phyloP scores from a whole-genome alignment of 1,140 invertebrate genomes.

The Lutraria rhynchaena region DNA sequence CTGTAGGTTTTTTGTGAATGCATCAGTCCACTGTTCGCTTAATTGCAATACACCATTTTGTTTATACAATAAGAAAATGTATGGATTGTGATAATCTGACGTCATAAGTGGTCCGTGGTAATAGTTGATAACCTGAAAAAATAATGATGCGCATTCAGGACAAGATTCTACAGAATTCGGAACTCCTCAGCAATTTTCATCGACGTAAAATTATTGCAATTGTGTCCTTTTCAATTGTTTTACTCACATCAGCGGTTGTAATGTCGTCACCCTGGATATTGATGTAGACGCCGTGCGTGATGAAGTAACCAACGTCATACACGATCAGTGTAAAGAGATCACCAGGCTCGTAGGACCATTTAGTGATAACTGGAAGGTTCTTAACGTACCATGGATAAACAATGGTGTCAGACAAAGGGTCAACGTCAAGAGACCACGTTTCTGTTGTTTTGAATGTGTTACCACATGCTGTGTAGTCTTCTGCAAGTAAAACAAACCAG shows the following conservation, averaged over 20 bases:
- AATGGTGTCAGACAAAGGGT: slow-evolving; percentile 53
- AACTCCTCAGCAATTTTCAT: too few species aligned
- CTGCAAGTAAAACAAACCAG: too few species aligned
- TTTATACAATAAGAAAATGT: slow-evolving; percentile 63
- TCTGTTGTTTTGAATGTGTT: slow-evolving; percentile 43
- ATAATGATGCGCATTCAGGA: too few species aligned
- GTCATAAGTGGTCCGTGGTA: slow-evolving; percentile 64
- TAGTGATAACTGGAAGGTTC: neutral
- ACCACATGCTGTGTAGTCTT: slow-evolving; percentile 60
- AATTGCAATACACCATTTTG: slow-evolving; percentile 49
- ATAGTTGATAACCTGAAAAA: slow-evolving; percentile 45
- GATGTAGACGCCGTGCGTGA: slow-evolving; percentile 53
- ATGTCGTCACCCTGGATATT: slow-evolving; percentile 61
- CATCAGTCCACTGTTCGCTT: slow-evolving; percentile 25
- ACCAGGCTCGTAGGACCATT: slow-evolving; percentile 34
- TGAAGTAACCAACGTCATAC: slow-evolving; percentile 57
- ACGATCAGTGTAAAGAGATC: slow-evolving; percentile 59
- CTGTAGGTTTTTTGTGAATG: neutral
- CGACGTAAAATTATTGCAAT: too few species aligned
- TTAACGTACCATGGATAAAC: slow-evolving; percentile 56
- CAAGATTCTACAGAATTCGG: too few species aligned
- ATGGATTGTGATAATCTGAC: slow-evolving; percentile 61
- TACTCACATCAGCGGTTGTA: slow-evolving; percentile 57
- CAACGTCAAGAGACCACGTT: slow-evolving; percentile 35
- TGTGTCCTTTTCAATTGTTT: too few species aligned